phyloP scores from a whole-genome alignment of 2,888 invertebrate species.

The Melangyna quadrimaculata region DNA sequence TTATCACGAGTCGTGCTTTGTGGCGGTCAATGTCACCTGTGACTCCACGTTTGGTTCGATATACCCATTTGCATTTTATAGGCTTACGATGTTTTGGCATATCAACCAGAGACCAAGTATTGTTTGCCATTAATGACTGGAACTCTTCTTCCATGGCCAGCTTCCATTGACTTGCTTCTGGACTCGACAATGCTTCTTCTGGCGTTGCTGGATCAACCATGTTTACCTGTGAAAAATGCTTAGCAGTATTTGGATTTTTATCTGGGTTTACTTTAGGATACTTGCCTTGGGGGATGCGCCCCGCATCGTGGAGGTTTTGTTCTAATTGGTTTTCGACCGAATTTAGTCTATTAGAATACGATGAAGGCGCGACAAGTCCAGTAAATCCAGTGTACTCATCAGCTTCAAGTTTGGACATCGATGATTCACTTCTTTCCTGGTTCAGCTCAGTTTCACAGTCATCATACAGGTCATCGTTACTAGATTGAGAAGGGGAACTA shows the following conservation, averaged over 20 bases:
- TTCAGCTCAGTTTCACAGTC: not conserved
- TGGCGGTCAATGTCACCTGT: conserved; percentile 43
- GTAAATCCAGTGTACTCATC: no score
- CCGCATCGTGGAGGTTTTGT: not conserved
- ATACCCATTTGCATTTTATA: conserved; percentile 33
- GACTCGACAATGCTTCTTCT: conserved; percentile 1
- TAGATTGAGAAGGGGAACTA: not conserved
- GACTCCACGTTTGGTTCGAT: conserved; percentile 32
- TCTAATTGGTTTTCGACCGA: no score
- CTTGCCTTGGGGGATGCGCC: not conserved
- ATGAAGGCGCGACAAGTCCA: not conserved
- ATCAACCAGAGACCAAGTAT: conserved; percentile 32
- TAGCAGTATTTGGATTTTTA: not conserved
- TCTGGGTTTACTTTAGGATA: not conserved
- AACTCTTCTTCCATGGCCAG: conserved; percentile 51
- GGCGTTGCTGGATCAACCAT: conserved; percentile 7
- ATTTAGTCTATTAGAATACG: not conserved
- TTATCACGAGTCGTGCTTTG: conserved; percentile 24
- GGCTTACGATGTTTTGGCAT: not conserved
- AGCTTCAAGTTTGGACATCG: no score
- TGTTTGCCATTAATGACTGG: conserved; percentile 35
- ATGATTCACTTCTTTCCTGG: not conserved
- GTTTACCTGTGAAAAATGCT: not conserved
- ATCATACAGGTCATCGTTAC: not conserved
- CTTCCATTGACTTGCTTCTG: not conserved